Base-by-base conservation (phyloP, 2,888 invertebrate genomes). In the Eristalis pertinax region DNA sequence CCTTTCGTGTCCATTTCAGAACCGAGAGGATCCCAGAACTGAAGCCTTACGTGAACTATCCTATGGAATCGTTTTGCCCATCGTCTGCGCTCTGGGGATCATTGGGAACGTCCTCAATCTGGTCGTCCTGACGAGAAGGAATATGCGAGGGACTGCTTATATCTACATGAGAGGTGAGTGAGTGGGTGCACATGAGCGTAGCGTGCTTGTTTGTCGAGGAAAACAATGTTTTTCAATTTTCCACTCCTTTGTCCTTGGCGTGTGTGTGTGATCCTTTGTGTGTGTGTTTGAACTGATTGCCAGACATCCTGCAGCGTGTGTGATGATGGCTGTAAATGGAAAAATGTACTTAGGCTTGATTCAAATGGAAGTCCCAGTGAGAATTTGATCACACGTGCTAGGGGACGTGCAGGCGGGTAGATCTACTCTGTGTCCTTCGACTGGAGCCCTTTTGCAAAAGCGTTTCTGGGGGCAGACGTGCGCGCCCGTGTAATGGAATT, bases 61-160 rank as follows among this genome's bases (percentile, higher is more conserved):
- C 75, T 96, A 96, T 90, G 96, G 96, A 38, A 94, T 96, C 73
- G 94, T 95, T 58, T 92, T 96, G 89, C 96, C 96, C 78, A 93
- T 95, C 83, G 95, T 96, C 90, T 96, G 96, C 91, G 93, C 95
- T 82, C 93, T 96, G 84, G 96, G 96, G 65, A 96, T 97, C 90
- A 93, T 96, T 76, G 97, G 97, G 62, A 97, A 97, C 92, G 94
- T 96, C 58, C 94, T 97, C 89, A 97, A 97, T 93, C 93, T 97
- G 89, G 94, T 96, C 89, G 97, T 97, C 24, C 94, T 97, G 84
- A 96, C 96, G 58, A 94, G 96, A 84, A 95, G 95, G 86, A 96
- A 96, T 90, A 96, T 97, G 95, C 95, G 96, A 89, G 96, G 96
- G 60, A 96, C 96, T 0, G 97, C 97, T 58, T 97, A 97, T 92